Evolutionary conservation across 1,140 invertebrate genomes (phyloP).

Genomic region (Pseudomyrmex concolor): DNA sequence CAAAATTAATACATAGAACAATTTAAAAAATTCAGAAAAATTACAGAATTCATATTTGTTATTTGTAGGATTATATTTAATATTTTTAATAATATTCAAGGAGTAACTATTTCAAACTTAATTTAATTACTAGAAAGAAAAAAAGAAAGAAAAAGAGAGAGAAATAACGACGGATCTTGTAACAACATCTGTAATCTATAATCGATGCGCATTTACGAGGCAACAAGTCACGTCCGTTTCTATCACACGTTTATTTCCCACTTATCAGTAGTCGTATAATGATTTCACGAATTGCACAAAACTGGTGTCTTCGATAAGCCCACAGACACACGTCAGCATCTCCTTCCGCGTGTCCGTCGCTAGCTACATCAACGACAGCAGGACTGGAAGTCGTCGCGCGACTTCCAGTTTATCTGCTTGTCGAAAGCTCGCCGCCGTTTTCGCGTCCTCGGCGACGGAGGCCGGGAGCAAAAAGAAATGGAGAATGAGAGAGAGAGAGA

Average conservation of each 20-base stretch:
- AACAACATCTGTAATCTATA: slow-evolving; percentile 25
- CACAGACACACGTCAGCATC: slow-evolving; percentile 12
- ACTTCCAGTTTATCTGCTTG: slow-evolving; percentile 55
- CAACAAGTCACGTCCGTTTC: background rate
- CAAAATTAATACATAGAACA: no score
- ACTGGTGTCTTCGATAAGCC: slow-evolving; percentile 17
- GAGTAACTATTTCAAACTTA: background rate
- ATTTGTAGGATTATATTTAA: no score
- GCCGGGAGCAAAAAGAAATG: slow-evolving; percentile 16
- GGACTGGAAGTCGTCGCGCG: slow-evolving; percentile 42
- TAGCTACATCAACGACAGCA: background rate
- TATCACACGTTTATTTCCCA: background rate
- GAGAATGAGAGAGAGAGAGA: slow-evolving; percentile 35
- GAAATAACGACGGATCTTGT: background rate
- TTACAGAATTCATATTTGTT: no score
- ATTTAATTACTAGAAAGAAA: background rate
- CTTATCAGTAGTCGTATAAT: slow-evolving; percentile 20
- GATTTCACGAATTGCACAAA: background rate
- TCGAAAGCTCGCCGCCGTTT: slow-evolving; percentile 51
- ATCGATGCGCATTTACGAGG: background rate
- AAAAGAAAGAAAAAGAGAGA: no score
- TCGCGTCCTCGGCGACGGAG: slow-evolving; percentile 40
- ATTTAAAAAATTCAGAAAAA: no score
- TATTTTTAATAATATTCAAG: no score
- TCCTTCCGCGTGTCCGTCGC: slow-evolving; percentile 9